phyloP scores from a whole-genome alignment of 1,140 invertebrate genomes.

The Drosophila lacteicornis region DNA sequence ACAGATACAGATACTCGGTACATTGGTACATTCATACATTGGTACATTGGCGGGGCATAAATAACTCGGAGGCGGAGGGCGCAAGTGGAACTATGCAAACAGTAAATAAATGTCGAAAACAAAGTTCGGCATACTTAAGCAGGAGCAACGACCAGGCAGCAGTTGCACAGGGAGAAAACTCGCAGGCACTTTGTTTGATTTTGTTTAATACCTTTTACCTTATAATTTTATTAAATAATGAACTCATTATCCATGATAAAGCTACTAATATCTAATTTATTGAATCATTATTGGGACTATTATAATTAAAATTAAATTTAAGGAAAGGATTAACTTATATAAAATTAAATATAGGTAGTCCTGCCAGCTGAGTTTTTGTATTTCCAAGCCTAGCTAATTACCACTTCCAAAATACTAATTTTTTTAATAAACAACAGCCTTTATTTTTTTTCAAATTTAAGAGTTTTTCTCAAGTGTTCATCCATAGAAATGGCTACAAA shows the following conservation, averaged over 20 bases:
- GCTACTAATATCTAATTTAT: no score
- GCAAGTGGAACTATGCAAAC: slow-evolving; percentile 68
- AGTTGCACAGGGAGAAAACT: slow-evolving; percentile 5
- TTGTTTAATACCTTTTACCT: background rate
- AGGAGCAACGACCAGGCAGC: slow-evolving; percentile 61
- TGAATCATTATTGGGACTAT: no score
- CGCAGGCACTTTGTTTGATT: background rate
- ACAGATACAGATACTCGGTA: slow-evolving; percentile 29
- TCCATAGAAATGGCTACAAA: slow-evolving; percentile 27
- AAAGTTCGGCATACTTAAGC: slow-evolving; percentile 68
- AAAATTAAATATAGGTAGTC: no score
- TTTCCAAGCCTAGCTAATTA: no score
- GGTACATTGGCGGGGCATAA: slow-evolving; percentile 46
- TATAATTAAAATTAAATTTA: no score
- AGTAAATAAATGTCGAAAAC: slow-evolving; percentile 66
- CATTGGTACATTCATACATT: slow-evolving; percentile 17
- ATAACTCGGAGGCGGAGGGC: slow-evolving; percentile 30
- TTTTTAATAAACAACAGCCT: no score
- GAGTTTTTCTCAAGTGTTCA: background rate
- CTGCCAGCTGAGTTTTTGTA: no score
- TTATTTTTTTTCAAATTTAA: no score
- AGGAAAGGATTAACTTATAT: no score
- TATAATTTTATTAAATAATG: no score
- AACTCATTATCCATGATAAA: no score
- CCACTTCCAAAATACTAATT: no score